Conservation (phyloP, 1,140 invertebrate genomes). For the Dreissena rostriformis region DNA sequence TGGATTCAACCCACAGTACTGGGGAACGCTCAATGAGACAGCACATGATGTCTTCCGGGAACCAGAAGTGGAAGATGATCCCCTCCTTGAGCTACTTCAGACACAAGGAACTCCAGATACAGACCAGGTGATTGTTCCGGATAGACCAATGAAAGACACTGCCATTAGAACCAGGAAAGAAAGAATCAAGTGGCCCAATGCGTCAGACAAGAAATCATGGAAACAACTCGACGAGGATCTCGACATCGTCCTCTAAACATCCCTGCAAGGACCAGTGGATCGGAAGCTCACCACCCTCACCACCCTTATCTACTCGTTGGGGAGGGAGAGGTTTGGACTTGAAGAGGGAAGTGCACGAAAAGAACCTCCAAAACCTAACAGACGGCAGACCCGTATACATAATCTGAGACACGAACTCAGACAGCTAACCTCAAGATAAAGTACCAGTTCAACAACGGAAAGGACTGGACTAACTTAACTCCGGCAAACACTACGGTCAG, state of each 20-base stretch:
- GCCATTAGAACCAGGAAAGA: conserved; percentile 6
- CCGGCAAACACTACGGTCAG: no score
- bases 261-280: conserved; percentile 39
- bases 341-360: no score
- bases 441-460: no score
- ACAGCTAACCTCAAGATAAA: no score
- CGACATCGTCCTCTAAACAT: conserved; percentile 23
- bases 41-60: no score
- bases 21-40: conserved; percentile 31
- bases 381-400: no score
- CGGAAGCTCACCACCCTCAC: conserved; percentile 25
- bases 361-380: no score
- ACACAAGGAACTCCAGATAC: conserved; percentile 2
- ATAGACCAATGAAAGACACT: conserved; percentile 12
- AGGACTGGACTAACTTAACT: no score
- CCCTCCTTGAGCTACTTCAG: conserved; percentile 28
- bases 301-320: conserved; percentile 19
- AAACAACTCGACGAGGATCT: conserved; percentile 35
- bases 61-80: conserved; percentile 32
- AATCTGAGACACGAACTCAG: no score
- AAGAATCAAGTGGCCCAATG: conserved; percentile 33
- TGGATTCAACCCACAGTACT: conserved; percentile 37
- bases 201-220: conserved; percentile 29
- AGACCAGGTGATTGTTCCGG: conserved; percentile 12
- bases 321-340: no score